phyloP scores from a whole-genome alignment of 2,797 vertebrate genomes.

The Salarias fasciatus region DNA sequence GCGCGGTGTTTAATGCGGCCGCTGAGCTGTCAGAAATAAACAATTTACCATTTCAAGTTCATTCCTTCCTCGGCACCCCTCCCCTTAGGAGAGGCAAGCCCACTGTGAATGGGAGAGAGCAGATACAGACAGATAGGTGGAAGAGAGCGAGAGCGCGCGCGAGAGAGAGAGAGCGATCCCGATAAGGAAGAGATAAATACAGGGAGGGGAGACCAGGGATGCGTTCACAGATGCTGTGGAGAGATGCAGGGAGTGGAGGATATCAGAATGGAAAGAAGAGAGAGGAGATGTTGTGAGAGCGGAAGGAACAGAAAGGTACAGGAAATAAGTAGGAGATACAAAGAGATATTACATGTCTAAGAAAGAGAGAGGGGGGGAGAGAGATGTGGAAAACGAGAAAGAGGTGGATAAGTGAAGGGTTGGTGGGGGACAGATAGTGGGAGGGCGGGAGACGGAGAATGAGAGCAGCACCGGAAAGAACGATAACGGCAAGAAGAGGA shows the following conservation, averaged over 20 bases:
- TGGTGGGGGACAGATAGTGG: conserved; percentile 41
- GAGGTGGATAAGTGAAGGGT: conserved; percentile 55
- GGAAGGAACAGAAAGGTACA: conserved; percentile 68
- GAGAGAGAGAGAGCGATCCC: conserved; percentile 59
- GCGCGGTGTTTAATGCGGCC: conserved; percentile 88
- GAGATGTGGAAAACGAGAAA: conserved; percentile 56
- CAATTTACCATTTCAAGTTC: conserved; percentile 66
- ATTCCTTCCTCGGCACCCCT: conserved; percentile 53
- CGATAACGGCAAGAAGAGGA: conserved; percentile 25
- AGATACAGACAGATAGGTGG: conserved; percentile 68
- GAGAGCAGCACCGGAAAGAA: conserved; percentile 44
- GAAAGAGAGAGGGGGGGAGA: conserved; percentile 51
- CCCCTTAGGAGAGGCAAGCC: conserved; percentile 46
- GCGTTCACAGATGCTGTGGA: conserved; percentile 67
- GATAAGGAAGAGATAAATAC: conserved; percentile 76
- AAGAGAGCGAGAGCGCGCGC: conserved; percentile 31
- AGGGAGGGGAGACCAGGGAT: conserved; percentile 62
- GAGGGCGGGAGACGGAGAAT: conserved; percentile 43
- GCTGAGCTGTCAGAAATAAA: conserved; percentile 73
- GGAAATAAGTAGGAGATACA: conserved; percentile 67
- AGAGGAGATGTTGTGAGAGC: conserved; percentile 64
- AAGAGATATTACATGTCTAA: conserved; percentile 58
- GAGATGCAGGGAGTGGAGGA: conserved; percentile 61
- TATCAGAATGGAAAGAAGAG: conserved; percentile 66
- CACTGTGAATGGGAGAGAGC: conserved; percentile 51